Percentiles rank a stretch among this genome's conserved stretches.
Evolutionary conservation across 1,140 invertebrate species (phyloP).

Genomic region (Leptestheria dahalacensis): DNA sequence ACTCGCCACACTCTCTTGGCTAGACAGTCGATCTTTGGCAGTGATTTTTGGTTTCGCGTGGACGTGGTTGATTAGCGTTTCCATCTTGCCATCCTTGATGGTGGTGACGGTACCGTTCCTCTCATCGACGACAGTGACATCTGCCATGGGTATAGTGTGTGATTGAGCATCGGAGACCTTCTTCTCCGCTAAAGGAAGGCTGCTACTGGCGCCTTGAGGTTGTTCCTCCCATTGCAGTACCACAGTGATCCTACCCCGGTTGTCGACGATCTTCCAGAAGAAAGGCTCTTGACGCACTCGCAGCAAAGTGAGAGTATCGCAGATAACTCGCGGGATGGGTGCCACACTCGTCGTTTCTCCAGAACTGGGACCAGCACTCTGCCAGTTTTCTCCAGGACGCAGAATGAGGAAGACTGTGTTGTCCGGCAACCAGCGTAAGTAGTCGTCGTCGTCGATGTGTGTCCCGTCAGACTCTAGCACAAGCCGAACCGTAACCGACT

Average conservation of each 20-base stretch:
- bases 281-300: conserved; percentile 30
- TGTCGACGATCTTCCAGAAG: conserved; percentile 94
- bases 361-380: conserved; percentile 40
- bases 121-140: conserved; percentile 30
- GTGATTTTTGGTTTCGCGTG: conserved; percentile 41
- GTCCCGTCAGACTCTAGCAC: conserved; percentile 88
- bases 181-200: background rate
- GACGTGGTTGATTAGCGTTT: conserved; percentile 48
- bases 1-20: conserved; percentile 17
- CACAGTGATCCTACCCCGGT: conserved; percentile 82
- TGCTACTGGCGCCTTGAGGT: conserved; percentile 10
- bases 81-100: conserved; percentile 30
- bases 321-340: conserved; percentile 91
- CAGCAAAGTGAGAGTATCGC: conserved; percentile 46
- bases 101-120: conserved; percentile 24
- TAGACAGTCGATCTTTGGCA: conserved; percentile 28
- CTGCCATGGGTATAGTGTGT: background rate
- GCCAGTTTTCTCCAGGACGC: conserved; percentile 75
- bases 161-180: conserved; percentile 10
- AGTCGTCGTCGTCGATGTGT: conserved; percentile 86
- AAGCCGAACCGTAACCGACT: conserved; percentile 51
- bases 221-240: conserved; percentile 78
- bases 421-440: conserved; percentile 74
- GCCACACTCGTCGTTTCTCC: no score
- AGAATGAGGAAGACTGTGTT: conserved; percentile 79